phyloP scores from a whole-genome alignment of 2,888 invertebrate genomes.

The Allophyes oxyacanthae region DNA sequence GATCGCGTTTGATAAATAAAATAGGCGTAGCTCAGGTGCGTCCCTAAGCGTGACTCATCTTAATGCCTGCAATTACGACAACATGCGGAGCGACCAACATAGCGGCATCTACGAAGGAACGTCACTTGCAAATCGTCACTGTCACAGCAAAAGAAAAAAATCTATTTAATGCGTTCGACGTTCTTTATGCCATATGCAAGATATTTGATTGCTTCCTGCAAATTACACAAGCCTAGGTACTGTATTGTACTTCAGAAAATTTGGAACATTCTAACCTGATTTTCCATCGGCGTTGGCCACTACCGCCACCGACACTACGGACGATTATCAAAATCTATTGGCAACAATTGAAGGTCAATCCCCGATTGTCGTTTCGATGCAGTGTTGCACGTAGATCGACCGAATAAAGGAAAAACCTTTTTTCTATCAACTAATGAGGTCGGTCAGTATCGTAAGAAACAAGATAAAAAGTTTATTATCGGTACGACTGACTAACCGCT shows the following conservation, averaged over 20 bases:
- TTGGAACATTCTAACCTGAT: slow-evolving; percentile 65
- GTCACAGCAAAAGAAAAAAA: slow-evolving; percentile 26
- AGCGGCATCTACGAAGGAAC: slow-evolving; percentile 62
- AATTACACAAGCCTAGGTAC: background rate
- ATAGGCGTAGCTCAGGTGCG: slow-evolving; percentile 77
- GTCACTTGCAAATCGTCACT: slow-evolving; percentile 69
- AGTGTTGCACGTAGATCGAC: slow-evolving; percentile 66
- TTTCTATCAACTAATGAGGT: slow-evolving; percentile 77
- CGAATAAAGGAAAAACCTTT: slow-evolving; percentile 72
- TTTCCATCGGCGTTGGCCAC: slow-evolving; percentile 39
- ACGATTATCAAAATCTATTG: slow-evolving; percentile 61
- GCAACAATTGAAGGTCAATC: slow-evolving; percentile 75
- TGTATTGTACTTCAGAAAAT: slow-evolving; percentile 11
- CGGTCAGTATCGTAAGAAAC: slow-evolving; percentile 75
- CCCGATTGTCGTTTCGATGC: slow-evolving; percentile 73
- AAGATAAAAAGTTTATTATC: slow-evolving; percentile 73
- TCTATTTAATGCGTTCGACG: background rate
- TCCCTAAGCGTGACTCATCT: slow-evolving; percentile 88
- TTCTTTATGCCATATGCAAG: too few species aligned
- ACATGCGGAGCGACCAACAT: slow-evolving; percentile 70
- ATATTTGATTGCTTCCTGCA: background rate
- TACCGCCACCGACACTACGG: slow-evolving; percentile 44
- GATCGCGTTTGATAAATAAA: slow-evolving; percentile 82
- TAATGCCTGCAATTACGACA: slow-evolving; percentile 85
- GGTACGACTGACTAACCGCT: slow-evolving; percentile 72